A percentile compares a stretch with the other conserved stretches of the same genome.
phyloP scores from a whole-genome alignment of 2,888 invertebrate species.

The Microctonus hyperodae region DNA sequence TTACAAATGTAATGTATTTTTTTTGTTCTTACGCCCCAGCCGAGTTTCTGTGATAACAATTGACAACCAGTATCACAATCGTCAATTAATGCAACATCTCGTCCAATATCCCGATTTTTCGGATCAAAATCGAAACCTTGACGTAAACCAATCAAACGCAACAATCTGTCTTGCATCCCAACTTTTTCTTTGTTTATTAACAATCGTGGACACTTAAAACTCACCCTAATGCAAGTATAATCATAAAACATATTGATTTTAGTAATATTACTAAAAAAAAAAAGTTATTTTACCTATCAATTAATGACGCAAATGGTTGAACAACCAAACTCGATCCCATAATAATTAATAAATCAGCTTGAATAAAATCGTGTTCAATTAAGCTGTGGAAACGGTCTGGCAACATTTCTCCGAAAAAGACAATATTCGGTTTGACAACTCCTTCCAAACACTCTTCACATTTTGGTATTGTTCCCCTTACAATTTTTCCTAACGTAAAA shows the following conservation, averaged over 20 bases:
- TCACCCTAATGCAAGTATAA: conserved; percentile 65
- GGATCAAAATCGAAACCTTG: conserved; percentile 76
- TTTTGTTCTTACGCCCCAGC: conserved; percentile 74
- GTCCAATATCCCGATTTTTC: conserved; percentile 65
- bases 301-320: conserved; percentile 91
- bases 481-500: conserved; percentile 71
- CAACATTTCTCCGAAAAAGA: conserved; percentile 93
- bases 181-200: conserved; percentile 85
- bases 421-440: conserved; percentile 92
- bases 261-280: background rate
- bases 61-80: conserved; percentile 84
- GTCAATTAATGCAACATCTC: conserved; percentile 84
- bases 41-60: conserved; percentile 76
- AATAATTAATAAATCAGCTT: conserved; percentile 91
- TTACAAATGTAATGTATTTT: background rate
- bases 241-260: conserved; percentile 14
- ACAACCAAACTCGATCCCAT: conserved; percentile 96
- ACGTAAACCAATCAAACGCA: conserved; percentile 61
- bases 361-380: conserved; percentile 76
- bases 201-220: conserved; percentile 78
- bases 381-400: conserved; percentile 79
- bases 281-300: conserved; percentile 71
- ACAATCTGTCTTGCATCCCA: conserved; percentile 56
- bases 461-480: conserved; percentile 76
- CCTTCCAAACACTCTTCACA: conserved; percentile 78